Conservation (phyloP, 2,888 invertebrate species). For the Cepaea hortensis region DNA sequence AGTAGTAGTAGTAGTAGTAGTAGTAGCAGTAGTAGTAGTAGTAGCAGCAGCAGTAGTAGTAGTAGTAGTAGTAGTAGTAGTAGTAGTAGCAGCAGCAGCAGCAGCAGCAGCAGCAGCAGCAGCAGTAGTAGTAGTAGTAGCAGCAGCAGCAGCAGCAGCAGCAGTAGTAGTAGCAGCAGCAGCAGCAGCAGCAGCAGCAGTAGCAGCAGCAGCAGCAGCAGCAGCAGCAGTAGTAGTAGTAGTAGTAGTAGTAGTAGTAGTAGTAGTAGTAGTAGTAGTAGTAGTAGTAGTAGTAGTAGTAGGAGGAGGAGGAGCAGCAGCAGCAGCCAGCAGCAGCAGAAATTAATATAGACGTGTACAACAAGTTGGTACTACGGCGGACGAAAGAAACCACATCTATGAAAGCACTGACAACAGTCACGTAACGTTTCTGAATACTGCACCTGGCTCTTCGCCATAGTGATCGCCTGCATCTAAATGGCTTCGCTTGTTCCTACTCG, state of each 20-base stretch:
- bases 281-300: neutral
- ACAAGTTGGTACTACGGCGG: too few species aligned
- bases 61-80: slow-evolving; percentile 15
- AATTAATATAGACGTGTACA: too few species aligned
- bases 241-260: slow-evolving; percentile 7
- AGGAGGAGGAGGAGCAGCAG: too few species aligned
- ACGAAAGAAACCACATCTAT: too few species aligned
- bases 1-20: too few species aligned
- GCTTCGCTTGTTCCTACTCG: too few species aligned
- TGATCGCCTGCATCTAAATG: too few species aligned
- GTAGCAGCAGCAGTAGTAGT: slow-evolving; percentile 6
- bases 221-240: neutral
- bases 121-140: slow-evolving; percentile 11
- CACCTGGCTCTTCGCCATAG: too few species aligned
- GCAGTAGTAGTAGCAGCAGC: neutral
- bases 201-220: neutral
- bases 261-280: neutral
- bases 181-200: neutral
- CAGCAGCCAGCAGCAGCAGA: too few species aligned
- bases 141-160: neutral
- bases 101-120: slow-evolving; percentile 23
- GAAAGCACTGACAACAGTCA: too few species aligned
- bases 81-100: slow-evolving; percentile 18
- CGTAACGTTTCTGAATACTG: too few species aligned
- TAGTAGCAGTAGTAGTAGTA: neutral